Evolutionary conservation across 2,113 vertebrate species (phyloP).

Genomic region (Saguinus midas): DNA sequence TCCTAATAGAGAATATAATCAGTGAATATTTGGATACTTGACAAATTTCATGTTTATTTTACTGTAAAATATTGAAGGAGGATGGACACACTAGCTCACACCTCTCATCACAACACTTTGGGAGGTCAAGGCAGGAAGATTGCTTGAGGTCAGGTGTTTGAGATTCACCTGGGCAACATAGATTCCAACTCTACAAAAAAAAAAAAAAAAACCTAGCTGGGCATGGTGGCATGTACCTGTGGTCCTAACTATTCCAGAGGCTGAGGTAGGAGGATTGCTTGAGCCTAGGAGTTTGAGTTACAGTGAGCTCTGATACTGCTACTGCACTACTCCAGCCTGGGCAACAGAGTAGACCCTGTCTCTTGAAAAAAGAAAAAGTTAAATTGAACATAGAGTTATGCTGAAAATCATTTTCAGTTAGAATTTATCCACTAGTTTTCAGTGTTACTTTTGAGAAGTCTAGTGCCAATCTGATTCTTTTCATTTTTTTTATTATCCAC

Average conservation of each 20-base stretch:
- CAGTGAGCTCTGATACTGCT: background rate
- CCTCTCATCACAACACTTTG: background rate
- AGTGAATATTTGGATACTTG: slow-evolving; percentile 24
- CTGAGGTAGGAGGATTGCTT: background rate
- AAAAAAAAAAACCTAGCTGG: background rate
- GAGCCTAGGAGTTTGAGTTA: background rate
- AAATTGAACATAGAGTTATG: slow-evolving; percentile 24
- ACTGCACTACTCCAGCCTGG: background rate
- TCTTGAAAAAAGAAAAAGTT: background rate
- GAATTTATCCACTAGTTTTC: background rate
- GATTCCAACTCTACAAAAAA: background rate
- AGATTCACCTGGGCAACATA: background rate
- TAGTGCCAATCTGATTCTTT: background rate
- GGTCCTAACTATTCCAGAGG: background rate
- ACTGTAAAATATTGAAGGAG: slow-evolving; percentile 1
- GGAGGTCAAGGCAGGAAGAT: background rate
- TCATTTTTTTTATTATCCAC: background rate
- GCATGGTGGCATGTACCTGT: background rate
- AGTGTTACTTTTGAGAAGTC: background rate
- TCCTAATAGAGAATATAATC: background rate
- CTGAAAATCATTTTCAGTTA: slow-evolving; percentile 43
- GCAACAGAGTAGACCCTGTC: background rate
- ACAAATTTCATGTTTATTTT: background rate
- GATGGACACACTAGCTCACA: background rate
- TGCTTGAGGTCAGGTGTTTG: background rate